A percentile compares a stretch with the other conserved stretches of the same genome.
Conservation (phyloP, 2,797 vertebrate species). For the Brachyalestes nurse region DNA sequence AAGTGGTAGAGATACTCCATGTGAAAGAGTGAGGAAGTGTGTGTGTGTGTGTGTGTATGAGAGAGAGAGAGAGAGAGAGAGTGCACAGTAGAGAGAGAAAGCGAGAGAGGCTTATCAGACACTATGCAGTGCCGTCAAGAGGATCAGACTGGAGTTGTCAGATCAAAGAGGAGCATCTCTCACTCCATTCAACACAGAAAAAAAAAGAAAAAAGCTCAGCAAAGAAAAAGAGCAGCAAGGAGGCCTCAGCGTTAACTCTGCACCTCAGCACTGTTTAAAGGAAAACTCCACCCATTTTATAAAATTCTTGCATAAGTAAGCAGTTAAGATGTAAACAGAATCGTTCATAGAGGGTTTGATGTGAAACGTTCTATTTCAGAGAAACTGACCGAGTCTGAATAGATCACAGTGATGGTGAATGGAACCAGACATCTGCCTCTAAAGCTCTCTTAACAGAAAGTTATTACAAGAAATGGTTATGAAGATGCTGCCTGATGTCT, state of each 20-base stretch:
- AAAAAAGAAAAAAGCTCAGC: conserved; percentile 83
- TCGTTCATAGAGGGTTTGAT: not conserved
- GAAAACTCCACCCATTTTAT: too few relatives aligned
- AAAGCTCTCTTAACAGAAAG: too few relatives aligned
- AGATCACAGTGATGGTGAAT: too few relatives aligned
- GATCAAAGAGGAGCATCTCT: conserved; percentile 89
- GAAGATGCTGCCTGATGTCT: too few relatives aligned
- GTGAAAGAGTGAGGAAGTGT: not conserved
- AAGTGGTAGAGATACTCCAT: not conserved
- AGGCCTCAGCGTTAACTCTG: conserved; percentile 1
- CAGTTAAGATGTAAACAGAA: too few relatives aligned
- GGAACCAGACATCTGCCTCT: too few relatives aligned
- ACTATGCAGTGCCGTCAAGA: conserved; percentile 84
- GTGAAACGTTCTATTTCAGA: too few relatives aligned
- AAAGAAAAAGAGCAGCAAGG: conserved; percentile 75
- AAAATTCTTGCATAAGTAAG: too few relatives aligned
- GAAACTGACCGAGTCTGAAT: too few relatives aligned
- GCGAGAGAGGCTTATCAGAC: conserved; percentile 79
- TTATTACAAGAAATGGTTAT: too few relatives aligned
- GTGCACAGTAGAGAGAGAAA: not conserved
- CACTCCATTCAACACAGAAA: conserved; percentile 69
- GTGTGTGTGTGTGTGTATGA: not conserved
- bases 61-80: conserved; percentile 10
- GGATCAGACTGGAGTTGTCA: conserved; percentile 90
- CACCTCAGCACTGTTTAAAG: conserved; percentile 15